A percentile compares a stretch with the other conserved stretches of the same genome.
Evolutionary conservation across 2,113 vertebrate species (phyloP).

Genomic region (Dinomys branickii): DNA sequence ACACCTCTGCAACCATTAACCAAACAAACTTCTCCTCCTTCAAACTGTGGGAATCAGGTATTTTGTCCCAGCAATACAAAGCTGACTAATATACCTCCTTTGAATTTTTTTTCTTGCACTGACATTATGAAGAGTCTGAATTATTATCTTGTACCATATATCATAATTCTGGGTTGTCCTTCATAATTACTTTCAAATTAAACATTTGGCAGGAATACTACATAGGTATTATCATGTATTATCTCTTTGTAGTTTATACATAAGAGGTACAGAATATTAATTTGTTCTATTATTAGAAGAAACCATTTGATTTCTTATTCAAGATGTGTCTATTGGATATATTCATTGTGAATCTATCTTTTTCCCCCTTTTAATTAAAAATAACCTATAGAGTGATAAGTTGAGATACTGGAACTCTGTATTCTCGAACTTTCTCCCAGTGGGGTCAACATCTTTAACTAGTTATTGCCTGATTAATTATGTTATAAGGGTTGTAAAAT

Average conservation of each 20-base stretch:
- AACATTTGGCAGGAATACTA: not conserved
- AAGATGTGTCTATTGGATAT: not conserved
- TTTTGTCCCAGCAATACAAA: not conserved
- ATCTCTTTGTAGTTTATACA: not conserved
- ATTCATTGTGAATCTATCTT: not conserved
- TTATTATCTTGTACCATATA: not conserved
- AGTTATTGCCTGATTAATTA: slow-evolving; percentile 7
- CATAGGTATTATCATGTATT: no score
- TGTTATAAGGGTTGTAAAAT: not conserved
- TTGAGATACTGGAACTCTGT: not conserved
- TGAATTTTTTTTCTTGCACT: not conserved
- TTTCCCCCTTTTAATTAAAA: not conserved
- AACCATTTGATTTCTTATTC: not conserved
- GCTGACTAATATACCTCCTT: not conserved
- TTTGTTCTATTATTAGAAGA: slow-evolving; percentile 6
- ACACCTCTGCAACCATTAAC: not conserved
- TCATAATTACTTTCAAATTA: not conserved
- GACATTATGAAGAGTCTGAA: slow-evolving; percentile 1
- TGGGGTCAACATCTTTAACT: not conserved
- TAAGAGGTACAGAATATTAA: not conserved
- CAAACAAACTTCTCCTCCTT: not conserved
- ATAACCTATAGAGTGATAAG: not conserved
- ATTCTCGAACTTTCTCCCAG: not conserved
- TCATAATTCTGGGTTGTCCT: not conserved
- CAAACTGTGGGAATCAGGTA: not conserved